Conservation (phyloP, 2,797 vertebrate genomes). For the Epinephelus awoara region DNA sequence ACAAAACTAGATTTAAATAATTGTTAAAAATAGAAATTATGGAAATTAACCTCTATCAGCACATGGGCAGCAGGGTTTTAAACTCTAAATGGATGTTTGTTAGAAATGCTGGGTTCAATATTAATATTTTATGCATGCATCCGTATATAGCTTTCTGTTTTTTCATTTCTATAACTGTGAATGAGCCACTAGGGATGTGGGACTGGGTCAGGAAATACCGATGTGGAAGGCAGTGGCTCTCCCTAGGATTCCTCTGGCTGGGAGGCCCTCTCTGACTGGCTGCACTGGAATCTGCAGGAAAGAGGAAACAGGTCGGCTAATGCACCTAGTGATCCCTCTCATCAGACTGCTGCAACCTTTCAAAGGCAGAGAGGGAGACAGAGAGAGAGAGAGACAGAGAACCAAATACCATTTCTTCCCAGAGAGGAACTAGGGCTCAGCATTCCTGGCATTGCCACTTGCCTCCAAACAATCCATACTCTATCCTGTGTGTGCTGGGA, state of each 20-base stretch:
- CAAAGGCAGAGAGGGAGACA: constrained; percentile 44
- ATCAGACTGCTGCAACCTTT: constrained; percentile 63
- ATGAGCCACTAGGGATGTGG: constrained; percentile 73
- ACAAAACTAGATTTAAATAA: neutral
- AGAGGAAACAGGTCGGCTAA: constrained; percentile 73
- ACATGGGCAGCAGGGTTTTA: neutral
- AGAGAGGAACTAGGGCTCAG: constrained; percentile 77
- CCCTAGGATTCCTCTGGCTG: constrained; percentile 74
- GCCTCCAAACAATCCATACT: constrained; percentile 81
- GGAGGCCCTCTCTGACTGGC: constrained; percentile 67
- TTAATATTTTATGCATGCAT: constrained; percentile 36
- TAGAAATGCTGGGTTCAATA: constrained; percentile 25
- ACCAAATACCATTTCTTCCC: constrained; percentile 72
- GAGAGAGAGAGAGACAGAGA: constrained; percentile 58
- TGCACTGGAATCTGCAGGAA: constrained; percentile 70
- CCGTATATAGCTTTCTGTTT: constrained; percentile 53
- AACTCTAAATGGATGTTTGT: constrained; percentile 44
- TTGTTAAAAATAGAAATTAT: constrained; percentile 19
- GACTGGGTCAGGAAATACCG: constrained; percentile 81
- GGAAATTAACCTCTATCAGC: neutral
- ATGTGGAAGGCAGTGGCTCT: constrained; percentile 69
- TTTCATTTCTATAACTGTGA: constrained; percentile 62
- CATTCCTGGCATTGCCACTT: constrained; percentile 82
- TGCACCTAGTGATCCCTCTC: constrained; percentile 74
- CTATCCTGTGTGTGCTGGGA: constrained; percentile 75